Conservation (phyloP, 2,113 vertebrate species). For the Tragelaphus strepsiceros region DNA sequence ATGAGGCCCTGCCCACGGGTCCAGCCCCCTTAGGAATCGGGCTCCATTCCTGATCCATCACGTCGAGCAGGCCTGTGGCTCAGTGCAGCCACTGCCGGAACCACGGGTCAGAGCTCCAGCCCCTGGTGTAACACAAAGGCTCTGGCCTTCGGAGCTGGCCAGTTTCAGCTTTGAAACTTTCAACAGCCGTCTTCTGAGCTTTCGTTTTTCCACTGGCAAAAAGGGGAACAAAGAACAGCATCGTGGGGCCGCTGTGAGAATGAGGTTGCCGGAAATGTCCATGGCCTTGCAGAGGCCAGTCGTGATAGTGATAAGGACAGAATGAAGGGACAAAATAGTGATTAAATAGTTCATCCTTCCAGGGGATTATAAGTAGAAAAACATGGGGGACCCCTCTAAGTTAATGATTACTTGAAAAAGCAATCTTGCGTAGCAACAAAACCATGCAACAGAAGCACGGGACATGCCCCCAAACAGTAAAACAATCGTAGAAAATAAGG, state of each 20-base stretch:
- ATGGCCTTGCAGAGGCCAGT: too few relatives aligned
- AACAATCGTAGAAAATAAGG: too few relatives aligned
- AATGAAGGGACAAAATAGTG: too few relatives aligned
- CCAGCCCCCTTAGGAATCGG: background rate
- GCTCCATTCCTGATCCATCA: background rate
- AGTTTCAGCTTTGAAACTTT: background rate
- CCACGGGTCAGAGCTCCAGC: accelerated
- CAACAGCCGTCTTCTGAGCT: background rate
- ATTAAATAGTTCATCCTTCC: too few relatives aligned
- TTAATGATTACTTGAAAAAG: too few relatives aligned
- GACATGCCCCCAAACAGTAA: too few relatives aligned
- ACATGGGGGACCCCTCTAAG: too few relatives aligned
- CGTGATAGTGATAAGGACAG: background rate
- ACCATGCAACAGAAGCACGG: too few relatives aligned
- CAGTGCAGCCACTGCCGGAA: background rate
- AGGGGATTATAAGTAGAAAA: too few relatives aligned
- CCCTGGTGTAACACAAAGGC: background rate
- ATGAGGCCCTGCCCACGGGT: background rate
- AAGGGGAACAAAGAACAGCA: background rate
- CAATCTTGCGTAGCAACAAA: too few relatives aligned
- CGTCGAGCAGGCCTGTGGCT: background rate
- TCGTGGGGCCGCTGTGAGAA: background rate
- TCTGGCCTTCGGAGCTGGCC: background rate
- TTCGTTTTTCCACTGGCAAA: background rate
- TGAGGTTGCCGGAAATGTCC: too few relatives aligned